A percentile compares a stretch with the other conserved stretches of the same genome.
phyloP scores from a whole-genome alignment of 2,113 vertebrate species.

The Tetrao urogallus region DNA sequence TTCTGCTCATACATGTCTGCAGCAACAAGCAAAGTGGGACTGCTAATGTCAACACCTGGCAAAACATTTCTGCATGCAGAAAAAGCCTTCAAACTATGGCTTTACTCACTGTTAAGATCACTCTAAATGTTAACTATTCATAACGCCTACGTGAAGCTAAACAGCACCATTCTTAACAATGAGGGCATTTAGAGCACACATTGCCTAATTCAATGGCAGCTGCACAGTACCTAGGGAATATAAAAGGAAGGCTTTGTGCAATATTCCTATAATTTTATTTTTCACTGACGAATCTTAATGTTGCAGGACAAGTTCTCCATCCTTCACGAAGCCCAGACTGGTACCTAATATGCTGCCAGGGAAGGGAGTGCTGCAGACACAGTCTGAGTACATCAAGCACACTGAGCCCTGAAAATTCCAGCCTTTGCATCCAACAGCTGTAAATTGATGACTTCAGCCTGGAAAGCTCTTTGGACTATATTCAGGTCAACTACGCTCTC shows the following conservation, averaged over 20 bases:
- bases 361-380: background rate
- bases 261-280: constrained; percentile 56
- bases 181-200: constrained; percentile 46
- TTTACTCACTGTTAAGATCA: constrained; percentile 42
- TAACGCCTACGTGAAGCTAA: constrained; percentile 53
- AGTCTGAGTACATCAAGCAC: background rate
- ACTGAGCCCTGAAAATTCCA: background rate
- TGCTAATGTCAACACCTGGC: constrained; percentile 27
- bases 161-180: constrained; percentile 44
- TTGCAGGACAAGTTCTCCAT: constrained; percentile 6
- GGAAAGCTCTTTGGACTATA: constrained; percentile 16
- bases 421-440: background rate
- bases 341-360: background rate
- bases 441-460: constrained; percentile 20
- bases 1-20: constrained; percentile 1
- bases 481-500: background rate
- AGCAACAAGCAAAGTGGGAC: constrained; percentile 26
- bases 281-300: constrained; percentile 32
- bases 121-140: constrained; percentile 58
- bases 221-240: constrained; percentile 17
- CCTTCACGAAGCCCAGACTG: constrained; percentile 18
- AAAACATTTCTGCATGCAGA: constrained; percentile 36
- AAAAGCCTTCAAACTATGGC: constrained; percentile 28
- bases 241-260: constrained; percentile 51
- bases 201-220: constrained; percentile 60